These are phyloP conservation scores for Helogale parvula DNA, from an alignment of 2,113 vertebrate species.

Conservation along the genomic window DNA sequence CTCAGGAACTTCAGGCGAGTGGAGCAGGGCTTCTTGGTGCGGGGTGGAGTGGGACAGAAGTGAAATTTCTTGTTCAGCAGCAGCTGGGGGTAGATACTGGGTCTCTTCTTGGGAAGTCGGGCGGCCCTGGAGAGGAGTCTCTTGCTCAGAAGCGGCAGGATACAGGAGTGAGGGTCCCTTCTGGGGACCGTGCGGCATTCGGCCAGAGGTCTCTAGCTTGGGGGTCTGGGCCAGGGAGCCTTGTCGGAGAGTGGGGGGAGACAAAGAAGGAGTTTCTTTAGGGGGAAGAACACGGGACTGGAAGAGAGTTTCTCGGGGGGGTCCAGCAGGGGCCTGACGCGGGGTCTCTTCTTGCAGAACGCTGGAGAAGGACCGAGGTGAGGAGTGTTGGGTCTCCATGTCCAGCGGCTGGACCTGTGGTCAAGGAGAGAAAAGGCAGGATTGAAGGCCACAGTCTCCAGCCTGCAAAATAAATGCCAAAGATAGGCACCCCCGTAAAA, in stretches of 20 bases:
- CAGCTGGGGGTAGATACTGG: constrained; percentile 14
- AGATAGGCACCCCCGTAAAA: not conserved
- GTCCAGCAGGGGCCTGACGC: constrained; percentile 43
- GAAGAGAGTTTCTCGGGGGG: constrained; percentile 60
- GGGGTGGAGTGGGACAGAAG: constrained; percentile 55
- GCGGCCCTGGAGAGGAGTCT: constrained; percentile 58
- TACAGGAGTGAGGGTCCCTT: constrained; percentile 68
- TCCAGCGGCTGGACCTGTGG: constrained; percentile 70
- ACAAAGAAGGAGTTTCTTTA: constrained; percentile 61
- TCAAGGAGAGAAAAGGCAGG: constrained; percentile 22
- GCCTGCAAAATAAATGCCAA: not conserved
- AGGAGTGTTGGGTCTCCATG: constrained; percentile 55
- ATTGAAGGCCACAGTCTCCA: not conserved
- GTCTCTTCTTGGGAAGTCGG: constrained; percentile 63
- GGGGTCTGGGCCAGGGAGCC: constrained; percentile 51
- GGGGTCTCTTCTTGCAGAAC: constrained; percentile 59
- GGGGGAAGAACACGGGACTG: constrained; percentile 57
- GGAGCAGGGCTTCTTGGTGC: constrained; percentile 65
- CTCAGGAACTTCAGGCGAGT: constrained; percentile 74
- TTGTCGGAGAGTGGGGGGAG: constrained; percentile 38
- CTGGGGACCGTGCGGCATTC: constrained; percentile 46
- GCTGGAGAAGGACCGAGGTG: constrained; percentile 54
- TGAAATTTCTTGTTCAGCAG: constrained; percentile 58
- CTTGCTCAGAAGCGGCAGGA: constrained; percentile 58
- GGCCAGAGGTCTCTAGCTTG: constrained; percentile 70